These are phyloP conservation scores for Acanthornis magna DNA, from an alignment of 2,797 vertebrate species.

Conservation along the genomic window DNA sequence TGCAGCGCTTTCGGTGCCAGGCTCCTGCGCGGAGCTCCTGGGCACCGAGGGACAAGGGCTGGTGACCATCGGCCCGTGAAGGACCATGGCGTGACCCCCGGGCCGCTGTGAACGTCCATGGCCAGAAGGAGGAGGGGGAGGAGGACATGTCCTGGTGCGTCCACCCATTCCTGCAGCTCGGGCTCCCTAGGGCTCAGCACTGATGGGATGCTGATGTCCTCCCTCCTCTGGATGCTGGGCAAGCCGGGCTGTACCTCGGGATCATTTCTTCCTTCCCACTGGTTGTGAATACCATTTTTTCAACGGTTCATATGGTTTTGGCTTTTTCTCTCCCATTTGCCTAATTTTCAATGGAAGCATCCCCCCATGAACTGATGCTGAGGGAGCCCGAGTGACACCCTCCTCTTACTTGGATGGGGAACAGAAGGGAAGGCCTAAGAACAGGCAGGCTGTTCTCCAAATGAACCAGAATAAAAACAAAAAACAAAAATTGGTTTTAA, in stretches of 20 bases:
- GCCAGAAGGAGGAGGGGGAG: not conserved
- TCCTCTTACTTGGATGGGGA: not conserved
- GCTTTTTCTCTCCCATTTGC: not conserved
- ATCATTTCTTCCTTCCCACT: not conserved
- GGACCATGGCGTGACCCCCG: rapidly evolving
- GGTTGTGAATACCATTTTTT: not conserved
- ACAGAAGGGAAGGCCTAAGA: not conserved
- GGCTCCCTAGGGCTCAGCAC: rapidly evolving
- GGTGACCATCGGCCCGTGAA: rapidly evolving
- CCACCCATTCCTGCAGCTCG: rapidly evolving
- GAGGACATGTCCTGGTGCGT: rapidly evolving
- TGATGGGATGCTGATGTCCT: not conserved
- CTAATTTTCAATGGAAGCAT: not conserved
- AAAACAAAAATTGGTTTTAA: not conserved
- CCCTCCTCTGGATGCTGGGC: rapidly evolving
- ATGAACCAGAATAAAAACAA: not conserved
- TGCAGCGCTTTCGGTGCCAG: not conserved
- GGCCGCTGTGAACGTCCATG: rapidly evolving
- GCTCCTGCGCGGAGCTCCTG: not conserved
- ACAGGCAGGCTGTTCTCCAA: not conserved
- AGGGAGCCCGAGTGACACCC: not conserved
- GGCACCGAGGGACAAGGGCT: rapidly evolving
- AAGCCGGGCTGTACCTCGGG: not conserved
- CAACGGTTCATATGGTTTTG: not conserved
- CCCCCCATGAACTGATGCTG: not conserved